Percentiles rank a stretch among this genome's conserved stretches.
phyloP scores from a whole-genome alignment of 2,113 vertebrate genomes.

The Aspiorhynchus laticeps region DNA sequence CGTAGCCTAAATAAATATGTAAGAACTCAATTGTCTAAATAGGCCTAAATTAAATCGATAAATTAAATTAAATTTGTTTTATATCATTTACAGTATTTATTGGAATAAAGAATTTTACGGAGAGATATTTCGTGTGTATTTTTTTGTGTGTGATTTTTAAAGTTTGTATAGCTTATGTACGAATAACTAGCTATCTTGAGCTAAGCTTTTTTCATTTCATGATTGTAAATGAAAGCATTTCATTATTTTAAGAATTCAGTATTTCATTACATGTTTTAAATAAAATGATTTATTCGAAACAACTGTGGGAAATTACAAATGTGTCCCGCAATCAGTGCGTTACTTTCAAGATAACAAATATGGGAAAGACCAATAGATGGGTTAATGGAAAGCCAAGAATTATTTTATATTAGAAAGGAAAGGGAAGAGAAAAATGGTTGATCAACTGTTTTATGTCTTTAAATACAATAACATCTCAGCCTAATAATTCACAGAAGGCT shows the following conservation, averaged over 20 bases:
- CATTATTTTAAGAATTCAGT: not conserved
- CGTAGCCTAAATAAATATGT: no score
- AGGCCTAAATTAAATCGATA: not conserved
- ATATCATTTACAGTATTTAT: slow-evolving; percentile 43
- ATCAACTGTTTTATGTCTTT: not conserved
- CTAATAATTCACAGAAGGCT: not conserved
- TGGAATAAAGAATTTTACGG: slow-evolving; percentile 11
- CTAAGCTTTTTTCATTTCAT: not conserved
- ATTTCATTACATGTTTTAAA: not conserved
- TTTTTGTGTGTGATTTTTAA: not conserved
- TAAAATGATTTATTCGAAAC: not conserved
- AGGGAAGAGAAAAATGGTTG: not conserved
- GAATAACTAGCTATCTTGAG: not conserved
- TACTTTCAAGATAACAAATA: not conserved
- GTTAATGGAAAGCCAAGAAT: not conserved
- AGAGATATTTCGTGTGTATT: not conserved
- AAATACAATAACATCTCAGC: not conserved
- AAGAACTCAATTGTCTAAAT: no score
- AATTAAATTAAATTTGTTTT: slow-evolving; percentile 15
- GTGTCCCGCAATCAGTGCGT: not conserved
- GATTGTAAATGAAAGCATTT: not conserved
- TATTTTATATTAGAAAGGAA: not conserved
- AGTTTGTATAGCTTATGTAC: not conserved
- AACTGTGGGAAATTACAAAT: not conserved
- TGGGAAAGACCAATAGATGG: not conserved